Conservation (phyloP, 2,113 vertebrate species). For the Vicugna pacos region DNA sequence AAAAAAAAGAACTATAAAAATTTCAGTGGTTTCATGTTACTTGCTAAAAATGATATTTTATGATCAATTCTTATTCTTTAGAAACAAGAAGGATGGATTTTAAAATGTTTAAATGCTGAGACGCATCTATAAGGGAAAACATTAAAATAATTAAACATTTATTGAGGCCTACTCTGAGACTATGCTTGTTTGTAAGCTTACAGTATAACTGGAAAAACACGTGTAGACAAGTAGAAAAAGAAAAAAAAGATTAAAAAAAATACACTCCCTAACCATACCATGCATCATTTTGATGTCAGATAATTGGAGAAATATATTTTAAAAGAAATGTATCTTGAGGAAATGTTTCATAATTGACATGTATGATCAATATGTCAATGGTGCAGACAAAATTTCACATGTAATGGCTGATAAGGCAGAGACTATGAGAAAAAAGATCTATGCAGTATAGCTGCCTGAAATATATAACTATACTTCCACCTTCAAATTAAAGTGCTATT, state of each 20-base stretch:
- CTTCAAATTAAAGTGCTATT: slow-evolving; percentile 30
- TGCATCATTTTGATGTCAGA: slow-evolving; percentile 39
- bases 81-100: not conserved
- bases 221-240: not conserved
- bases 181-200: not conserved
- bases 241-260: not conserved
- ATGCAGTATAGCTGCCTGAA: not conserved
- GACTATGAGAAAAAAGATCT: not conserved
- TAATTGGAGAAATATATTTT: slow-evolving; percentile 55
- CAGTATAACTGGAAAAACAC: not conserved
- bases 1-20: slow-evolving; percentile 4
- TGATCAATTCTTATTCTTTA: not conserved
- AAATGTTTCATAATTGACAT: slow-evolving; percentile 40
- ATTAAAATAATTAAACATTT: slow-evolving; percentile 19
- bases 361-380: not conserved
- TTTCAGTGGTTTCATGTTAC: not conserved
- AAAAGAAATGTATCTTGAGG: not conserved
- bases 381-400: not conserved
- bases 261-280: not conserved
- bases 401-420: not conserved
- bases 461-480: not conserved
- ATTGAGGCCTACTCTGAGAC: not conserved
- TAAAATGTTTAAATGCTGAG: not conserved
- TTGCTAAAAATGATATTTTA: not conserved
- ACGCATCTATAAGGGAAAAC: not conserved